Evolutionary conservation across 2,797 vertebrate species (phyloP).

Genomic region (Rhinichthys osculus): DNA sequence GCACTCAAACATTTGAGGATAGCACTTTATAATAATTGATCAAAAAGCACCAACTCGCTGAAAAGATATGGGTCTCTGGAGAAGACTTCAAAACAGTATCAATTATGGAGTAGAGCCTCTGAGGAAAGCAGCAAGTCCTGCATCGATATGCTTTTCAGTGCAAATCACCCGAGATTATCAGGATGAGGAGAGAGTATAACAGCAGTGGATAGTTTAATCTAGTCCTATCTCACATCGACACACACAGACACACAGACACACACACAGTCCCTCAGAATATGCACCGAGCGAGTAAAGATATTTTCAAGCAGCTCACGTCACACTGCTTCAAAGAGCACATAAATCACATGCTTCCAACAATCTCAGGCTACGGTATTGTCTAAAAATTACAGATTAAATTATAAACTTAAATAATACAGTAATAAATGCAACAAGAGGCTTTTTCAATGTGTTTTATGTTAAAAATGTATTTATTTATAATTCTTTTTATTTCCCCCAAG

Average conservation of each 20-base stretch:
- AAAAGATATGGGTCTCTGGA: constrained; percentile 63
- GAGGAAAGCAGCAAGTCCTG: constrained; percentile 75
- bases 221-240: constrained; percentile 23
- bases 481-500: not conserved
- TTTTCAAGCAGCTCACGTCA: constrained; percentile 27
- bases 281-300: not conserved
- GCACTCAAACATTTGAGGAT: constrained; percentile 62
- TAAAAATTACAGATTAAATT: not conserved
- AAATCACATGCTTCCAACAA: constrained; percentile 20
- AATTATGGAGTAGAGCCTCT: constrained; percentile 79
- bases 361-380: not conserved
- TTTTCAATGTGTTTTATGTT: not conserved
- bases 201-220: constrained; percentile 69
- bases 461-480: not conserved
- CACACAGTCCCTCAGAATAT: constrained; percentile 21
- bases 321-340: constrained; percentile 32
- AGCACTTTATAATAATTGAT: constrained; percentile 79
- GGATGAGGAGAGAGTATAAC: constrained; percentile 69
- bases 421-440: not conserved
- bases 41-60: constrained; percentile 75
- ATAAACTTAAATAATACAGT: not conserved
- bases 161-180: constrained; percentile 75
- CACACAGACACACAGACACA: constrained; percentile 33
- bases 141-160: constrained; percentile 79
- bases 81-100: constrained; percentile 78